phyloP scores from a whole-genome alignment of 1,140 invertebrate genomes.

The Brachionus calyciflorus region DNA sequence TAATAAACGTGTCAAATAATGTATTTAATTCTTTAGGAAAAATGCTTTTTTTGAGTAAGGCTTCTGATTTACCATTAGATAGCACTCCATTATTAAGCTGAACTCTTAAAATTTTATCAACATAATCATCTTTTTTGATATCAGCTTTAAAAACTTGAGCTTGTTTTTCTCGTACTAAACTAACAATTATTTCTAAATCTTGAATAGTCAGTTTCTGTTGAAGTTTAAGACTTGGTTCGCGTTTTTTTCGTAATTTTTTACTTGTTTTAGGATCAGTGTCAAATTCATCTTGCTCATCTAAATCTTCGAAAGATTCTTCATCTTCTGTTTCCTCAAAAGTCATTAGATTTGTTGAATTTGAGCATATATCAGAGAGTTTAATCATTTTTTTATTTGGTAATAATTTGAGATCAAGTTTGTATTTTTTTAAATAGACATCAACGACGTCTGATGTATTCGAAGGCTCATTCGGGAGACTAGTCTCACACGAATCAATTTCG shows the following conservation, averaged over 20 bases:
- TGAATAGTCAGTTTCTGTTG: slow-evolving; percentile 31
- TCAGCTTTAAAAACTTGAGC: slow-evolving; percentile 33
- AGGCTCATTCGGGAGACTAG: not conserved
- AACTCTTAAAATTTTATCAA: slow-evolving; percentile 41
- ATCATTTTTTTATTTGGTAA: slow-evolving; percentile 47
- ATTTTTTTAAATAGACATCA: slow-evolving; percentile 20
- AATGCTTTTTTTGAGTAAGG: slow-evolving; percentile 46
- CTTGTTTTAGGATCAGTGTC: not conserved
- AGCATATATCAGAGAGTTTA: slow-evolving; percentile 16
- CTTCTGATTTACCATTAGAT: slow-evolving; percentile 39
- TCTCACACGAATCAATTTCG: not conserved
- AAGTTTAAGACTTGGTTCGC: slow-evolving; percentile 38
- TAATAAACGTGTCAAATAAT: slow-evolving; percentile 44
- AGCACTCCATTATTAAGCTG: not conserved
- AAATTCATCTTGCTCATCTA: not conserved
- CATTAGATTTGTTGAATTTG: not conserved
- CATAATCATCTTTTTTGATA: slow-evolving; percentile 39
- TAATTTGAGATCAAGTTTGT: slow-evolving; percentile 36
- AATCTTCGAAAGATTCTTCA: not conserved
- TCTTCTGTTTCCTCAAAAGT: not conserved
- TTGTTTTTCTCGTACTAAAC: slow-evolving; percentile 10
- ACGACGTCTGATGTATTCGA: not conserved
- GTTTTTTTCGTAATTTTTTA: slow-evolving; percentile 40
- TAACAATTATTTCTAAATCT: slow-evolving; percentile 41
- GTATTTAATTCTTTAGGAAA: slow-evolving; percentile 34